These are phyloP conservation scores for Coenonympha glycerion DNA, from an alignment of 2,888 invertebrate species.

Conservation along the genomic window DNA sequence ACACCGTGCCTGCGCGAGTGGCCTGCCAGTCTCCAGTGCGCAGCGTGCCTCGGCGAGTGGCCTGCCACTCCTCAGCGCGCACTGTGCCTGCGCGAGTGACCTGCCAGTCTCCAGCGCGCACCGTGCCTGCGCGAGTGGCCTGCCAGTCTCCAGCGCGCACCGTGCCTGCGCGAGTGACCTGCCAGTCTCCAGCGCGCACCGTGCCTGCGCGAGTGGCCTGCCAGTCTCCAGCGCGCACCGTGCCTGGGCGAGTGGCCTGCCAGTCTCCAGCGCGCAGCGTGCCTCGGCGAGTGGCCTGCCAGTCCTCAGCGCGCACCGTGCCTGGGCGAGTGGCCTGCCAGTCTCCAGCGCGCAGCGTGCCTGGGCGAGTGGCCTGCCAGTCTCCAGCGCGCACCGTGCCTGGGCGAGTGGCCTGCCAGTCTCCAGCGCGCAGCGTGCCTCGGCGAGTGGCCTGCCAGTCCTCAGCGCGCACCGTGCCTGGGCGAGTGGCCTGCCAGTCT, in stretches of 20 bases:
- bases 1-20: background rate
- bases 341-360: too few species aligned
- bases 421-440: background rate
- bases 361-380: background rate
- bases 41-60: background rate
- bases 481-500: too few species aligned
- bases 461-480: background rate
- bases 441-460: background rate
- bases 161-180: background rate
- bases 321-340: too few species aligned
- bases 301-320: background rate
- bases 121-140: background rate
- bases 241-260: background rate
- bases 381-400: background rate
- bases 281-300: background rate
- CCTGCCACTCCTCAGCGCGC: background rate
- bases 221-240: too few species aligned
- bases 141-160: background rate
- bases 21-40: background rate
- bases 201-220: background rate
- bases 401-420: background rate
- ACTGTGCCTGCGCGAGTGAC: background rate
- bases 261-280: background rate
- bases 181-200: background rate
- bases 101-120: too few species aligned